These are phyloP conservation scores for Sebastes diploproa DNA, from an alignment of 2,797 vertebrate genomes.

Conservation along the genomic window DNA sequence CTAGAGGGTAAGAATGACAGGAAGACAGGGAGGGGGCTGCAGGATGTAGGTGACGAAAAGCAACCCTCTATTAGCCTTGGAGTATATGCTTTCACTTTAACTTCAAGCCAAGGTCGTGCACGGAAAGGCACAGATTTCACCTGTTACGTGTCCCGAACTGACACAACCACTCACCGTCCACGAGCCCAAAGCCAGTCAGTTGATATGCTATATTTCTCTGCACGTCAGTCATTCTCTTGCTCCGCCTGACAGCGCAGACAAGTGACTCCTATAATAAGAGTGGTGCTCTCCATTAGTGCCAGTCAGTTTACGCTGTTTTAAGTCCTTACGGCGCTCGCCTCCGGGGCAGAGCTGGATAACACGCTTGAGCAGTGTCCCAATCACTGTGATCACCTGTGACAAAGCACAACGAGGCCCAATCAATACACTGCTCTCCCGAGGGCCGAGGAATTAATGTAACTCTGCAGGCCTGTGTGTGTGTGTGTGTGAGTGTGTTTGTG, in stretches of 20 bases:
- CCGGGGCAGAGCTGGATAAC: constrained; percentile 51
- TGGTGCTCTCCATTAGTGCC: constrained; percentile 61
- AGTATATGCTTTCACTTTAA: neutral
- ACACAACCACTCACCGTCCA: constrained; percentile 9
- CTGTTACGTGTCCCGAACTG: constrained; percentile 1
- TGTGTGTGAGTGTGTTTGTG: neutral
- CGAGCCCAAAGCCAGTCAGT: constrained; percentile 6
- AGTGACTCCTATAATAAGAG: constrained; percentile 60
- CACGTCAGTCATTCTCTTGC: constrained; percentile 30
- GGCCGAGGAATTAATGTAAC: constrained; percentile 62
- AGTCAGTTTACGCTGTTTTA: constrained; percentile 64
- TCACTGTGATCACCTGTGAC: constrained; percentile 79
- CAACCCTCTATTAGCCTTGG: neutral
- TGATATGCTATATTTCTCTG: neutral
- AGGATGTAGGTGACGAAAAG: neutral
- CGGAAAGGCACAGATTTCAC: neutral
- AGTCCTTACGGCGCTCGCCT: constrained; percentile 46
- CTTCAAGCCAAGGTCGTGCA: constrained; percentile 22
- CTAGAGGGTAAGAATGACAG: constrained; percentile 1
- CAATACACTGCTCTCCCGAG: constrained; percentile 62
- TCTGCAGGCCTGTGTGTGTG: constrained; percentile 18
- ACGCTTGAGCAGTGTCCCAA: constrained; percentile 71
- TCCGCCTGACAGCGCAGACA: constrained; percentile 36
- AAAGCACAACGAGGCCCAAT: constrained; percentile 67
- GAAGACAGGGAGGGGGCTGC: neutral